These are phyloP conservation scores for Sebastes wilsoni DNA, from an alignment of 2,797 vertebrate genomes.

Conservation along the genomic window DNA sequence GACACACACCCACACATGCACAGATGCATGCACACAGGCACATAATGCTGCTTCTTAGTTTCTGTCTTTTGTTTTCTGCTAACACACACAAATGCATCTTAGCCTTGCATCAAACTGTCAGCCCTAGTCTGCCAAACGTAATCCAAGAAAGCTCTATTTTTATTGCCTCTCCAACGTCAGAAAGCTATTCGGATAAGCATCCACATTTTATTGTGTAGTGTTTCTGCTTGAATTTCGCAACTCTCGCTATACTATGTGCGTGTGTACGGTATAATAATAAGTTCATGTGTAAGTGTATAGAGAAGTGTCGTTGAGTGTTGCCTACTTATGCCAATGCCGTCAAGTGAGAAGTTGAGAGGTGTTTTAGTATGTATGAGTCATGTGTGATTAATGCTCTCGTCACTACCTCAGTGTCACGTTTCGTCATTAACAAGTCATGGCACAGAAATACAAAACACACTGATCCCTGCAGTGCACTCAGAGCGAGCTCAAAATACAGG, in stretches of 20 bases:
- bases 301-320: background rate
- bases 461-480: background rate
- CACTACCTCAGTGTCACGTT: conserved; percentile 50
- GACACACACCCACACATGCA: background rate
- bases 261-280: background rate
- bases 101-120: background rate
- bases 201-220: background rate
- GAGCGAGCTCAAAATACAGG: background rate
- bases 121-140: background rate
- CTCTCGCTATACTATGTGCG: background rate
- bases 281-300: background rate
- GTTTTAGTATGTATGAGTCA: conserved; percentile 67
- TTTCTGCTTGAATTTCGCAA: background rate
- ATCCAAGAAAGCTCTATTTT: conserved; percentile 1
- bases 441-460: conserved; percentile 24
- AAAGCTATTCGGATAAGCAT: conserved; percentile 1
- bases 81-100: background rate
- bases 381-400: conserved; percentile 72
- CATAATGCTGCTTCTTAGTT: background rate
- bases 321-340: background rate
- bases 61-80: background rate
- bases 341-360: conserved; percentile 54
- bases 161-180: background rate
- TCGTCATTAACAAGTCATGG: conserved; percentile 70
- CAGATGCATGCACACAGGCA: background rate